Percentiles rank a stretch among this genome's conserved stretches.
Conservation (phyloP, 2,888 invertebrate species). For the Encarsia formosa region DNA sequence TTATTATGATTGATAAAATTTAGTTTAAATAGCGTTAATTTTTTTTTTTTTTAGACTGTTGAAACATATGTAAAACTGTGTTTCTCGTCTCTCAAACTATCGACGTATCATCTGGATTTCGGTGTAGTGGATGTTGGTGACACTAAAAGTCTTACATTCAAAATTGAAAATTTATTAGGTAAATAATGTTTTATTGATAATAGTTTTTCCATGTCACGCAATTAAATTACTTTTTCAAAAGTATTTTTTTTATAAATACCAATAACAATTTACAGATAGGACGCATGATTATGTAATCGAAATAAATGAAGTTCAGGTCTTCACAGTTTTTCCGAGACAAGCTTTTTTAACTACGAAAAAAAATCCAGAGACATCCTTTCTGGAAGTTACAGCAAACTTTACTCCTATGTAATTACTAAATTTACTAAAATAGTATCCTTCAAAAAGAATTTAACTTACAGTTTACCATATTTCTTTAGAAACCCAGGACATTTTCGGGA, state of each 20-base stretch:
- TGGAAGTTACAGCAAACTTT: slow-evolving; percentile 6
- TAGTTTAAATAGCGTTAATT: neutral
- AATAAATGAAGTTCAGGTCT: slow-evolving; percentile 1
- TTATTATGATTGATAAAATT: too few relatives aligned
- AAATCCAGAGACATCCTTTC: neutral
- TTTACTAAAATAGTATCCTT: neutral
- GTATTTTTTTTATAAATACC: slow-evolving; percentile 7
- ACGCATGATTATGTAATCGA: slow-evolving; percentile 14
- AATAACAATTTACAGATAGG: slow-evolving; percentile 20
- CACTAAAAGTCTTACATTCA: slow-evolving; percentile 30
- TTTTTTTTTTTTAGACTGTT: slow-evolving; percentile 30
- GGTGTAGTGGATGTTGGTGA: slow-evolving; percentile 34
- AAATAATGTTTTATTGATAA: too few relatives aligned
- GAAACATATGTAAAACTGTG: slow-evolving; percentile 33
- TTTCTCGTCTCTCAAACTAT: slow-evolving; percentile 34
- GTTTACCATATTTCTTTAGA: neutral
- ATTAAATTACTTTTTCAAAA: neutral
- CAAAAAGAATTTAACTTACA: neutral
- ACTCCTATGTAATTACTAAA: slow-evolving; percentile 10
- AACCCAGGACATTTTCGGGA: slow-evolving; percentile 13
- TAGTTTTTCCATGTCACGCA: too few relatives aligned
- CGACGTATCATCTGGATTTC: slow-evolving; percentile 34
- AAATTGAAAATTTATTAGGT: slow-evolving; percentile 36
- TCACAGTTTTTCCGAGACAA: slow-evolving; percentile 13
- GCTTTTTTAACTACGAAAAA: neutral